Evolutionary conservation across 2,888 invertebrate species (phyloP), one percentile per base, ranked within the genome.

Genomic region (Dryocosmus kuriphilus): DNA sequence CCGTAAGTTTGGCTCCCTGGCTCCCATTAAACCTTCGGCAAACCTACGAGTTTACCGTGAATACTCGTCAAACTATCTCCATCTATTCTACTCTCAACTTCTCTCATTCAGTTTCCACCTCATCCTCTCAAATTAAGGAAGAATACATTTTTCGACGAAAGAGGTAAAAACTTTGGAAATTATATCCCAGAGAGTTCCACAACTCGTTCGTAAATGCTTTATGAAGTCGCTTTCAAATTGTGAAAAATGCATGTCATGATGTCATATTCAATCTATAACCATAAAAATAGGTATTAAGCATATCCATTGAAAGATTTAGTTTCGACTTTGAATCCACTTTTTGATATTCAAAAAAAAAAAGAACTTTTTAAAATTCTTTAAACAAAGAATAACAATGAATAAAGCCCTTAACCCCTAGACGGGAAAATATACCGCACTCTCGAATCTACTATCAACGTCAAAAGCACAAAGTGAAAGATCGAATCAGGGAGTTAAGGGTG

Each of bases 11-110:
- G 30, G 30, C n/a, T 71, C 51, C 16, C 24, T 11, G 30, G 30
- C 46, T 51, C 51, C n/a, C 51, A 71, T 51, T 71, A 71, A 71
- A 71, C 51, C 51, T 51, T 71, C 51, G 30, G 46, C 71, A 71
- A 71, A 71, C 71, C 71, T 51, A 51, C 51, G 71, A 71, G 46
- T 71, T 71, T 71, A 71, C 57, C 57, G n/a, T 51, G 32, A 16
- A 51, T n/a, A 30, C 71, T 71, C 71, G n/a, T 71, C 51, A 51
- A 71, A 71, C 71, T 71, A 71, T 71, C 71, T 71, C 51, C 30
- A 71, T 71, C 71, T 32, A 71, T 71, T 71, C 30, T 51, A 30
- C 51, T 51, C 71, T 51, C 71, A 71, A 71, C 71, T 71, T 30
- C 46, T 51, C 51, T 51, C 71, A 51, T 71, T 71, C 71, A 30